phyloP scores from a whole-genome alignment of 2,888 invertebrate genomes.

The Lamproptera curius region DNA sequence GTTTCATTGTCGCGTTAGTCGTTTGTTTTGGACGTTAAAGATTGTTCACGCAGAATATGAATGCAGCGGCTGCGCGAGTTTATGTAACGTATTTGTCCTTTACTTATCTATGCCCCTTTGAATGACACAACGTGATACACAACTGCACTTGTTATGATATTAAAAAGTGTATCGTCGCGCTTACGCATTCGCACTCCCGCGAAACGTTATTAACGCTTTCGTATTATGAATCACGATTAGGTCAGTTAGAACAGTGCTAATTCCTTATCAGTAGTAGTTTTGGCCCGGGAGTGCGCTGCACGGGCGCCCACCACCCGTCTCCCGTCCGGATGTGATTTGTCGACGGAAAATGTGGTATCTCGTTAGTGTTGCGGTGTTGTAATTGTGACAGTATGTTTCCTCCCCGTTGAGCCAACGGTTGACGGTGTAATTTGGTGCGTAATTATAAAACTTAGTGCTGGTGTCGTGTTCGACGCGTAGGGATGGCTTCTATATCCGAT shows the following conservation, averaged over 20 bases:
- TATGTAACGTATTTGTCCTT: no score
- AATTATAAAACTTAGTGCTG: conserved; percentile 19
- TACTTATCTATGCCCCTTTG: no score
- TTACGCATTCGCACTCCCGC: neutral
- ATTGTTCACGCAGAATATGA: no score
- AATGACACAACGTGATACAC: no score
- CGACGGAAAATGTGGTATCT: conserved; percentile 73
- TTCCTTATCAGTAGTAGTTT: conserved; percentile 51
- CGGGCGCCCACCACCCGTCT: conserved; percentile 49
- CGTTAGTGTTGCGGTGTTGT: conserved; percentile 52
- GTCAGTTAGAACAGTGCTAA: conserved; percentile 40
- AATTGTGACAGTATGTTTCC: conserved; percentile 68
- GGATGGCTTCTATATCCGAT: conserved; percentile 63
- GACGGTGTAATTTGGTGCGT: conserved; percentile 31
- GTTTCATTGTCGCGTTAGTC: conserved; percentile 39
- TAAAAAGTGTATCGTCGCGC: no score
- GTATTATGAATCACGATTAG: conserved; percentile 19
- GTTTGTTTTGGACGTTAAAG: conserved; percentile 8
- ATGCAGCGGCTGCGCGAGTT: no score
- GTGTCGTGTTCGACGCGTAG: conserved; percentile 15
- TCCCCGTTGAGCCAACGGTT: conserved; percentile 51
- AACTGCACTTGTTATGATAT: no score
- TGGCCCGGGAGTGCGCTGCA: conserved; percentile 47
- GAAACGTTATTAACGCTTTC: conserved; percentile 11
- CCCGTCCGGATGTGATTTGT: conserved; percentile 76